These are phyloP conservation scores for Ondatra zibethicus DNA, from an alignment of 2,113 vertebrate species.

Conservation along the genomic window DNA sequence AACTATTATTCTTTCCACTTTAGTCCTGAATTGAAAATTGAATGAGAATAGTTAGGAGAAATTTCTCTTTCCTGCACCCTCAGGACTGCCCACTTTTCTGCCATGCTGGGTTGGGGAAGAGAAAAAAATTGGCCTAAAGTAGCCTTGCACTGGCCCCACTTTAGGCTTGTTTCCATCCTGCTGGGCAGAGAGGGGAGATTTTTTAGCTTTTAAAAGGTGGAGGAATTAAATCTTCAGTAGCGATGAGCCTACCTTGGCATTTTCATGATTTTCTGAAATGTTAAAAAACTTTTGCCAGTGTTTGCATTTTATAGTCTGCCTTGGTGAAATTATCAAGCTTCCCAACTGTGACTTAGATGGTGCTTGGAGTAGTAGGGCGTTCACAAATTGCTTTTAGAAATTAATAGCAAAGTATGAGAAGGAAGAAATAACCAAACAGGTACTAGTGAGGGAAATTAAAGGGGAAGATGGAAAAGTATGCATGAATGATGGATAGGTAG, in stretches of 20 bases:
- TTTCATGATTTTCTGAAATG: conserved; percentile 37
- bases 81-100: not conserved
- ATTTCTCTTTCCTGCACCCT: not conserved
- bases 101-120: not conserved
- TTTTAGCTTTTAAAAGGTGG: conserved; percentile 39
- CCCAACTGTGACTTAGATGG: conserved; percentile 63
- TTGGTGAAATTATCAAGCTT: conserved; percentile 51
- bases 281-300: conserved; percentile 66
- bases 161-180: conserved; percentile 28
- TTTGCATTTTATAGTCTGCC: conserved; percentile 61
- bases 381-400: conserved; percentile 50
- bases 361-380: conserved; percentile 37
- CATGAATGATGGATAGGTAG: not conserved
- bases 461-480: not conserved
- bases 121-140: not conserved
- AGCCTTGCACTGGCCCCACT: not conserved
- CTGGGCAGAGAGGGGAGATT: conserved; percentile 1
- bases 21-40: not conserved
- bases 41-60: not conserved
- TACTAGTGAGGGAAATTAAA: conserved; percentile 47
- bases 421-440: not conserved
- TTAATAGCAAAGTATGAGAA: conserved; percentile 58
- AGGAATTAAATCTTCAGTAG: conserved; percentile 34
- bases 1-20: conserved; percentile 37
- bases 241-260: conserved; percentile 54